These are phyloP conservation scores for Gymnothorax reevesii DNA, from an alignment of 2,797 vertebrate genomes.

Conservation along the genomic window DNA sequence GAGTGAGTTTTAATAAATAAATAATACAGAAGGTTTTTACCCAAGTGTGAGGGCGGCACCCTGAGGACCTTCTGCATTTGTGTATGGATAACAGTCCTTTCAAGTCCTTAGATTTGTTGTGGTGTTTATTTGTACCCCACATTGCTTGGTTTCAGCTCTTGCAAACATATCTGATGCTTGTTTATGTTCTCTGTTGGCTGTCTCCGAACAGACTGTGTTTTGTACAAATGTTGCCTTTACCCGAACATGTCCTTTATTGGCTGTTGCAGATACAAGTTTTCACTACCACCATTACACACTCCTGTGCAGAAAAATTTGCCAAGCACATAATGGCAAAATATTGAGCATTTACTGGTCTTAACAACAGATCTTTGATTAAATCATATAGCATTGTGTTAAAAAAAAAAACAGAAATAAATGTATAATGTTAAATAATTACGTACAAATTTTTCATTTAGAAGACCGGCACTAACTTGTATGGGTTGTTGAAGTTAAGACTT, in stretches of 20 bases:
- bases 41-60: not conserved
- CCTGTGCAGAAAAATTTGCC: too few relatives aligned
- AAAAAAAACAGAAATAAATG: too few relatives aligned
- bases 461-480: too few relatives aligned
- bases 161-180: not conserved
- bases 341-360: too few relatives aligned
- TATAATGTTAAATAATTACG: too few relatives aligned
- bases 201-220: slow-evolving; percentile 2
- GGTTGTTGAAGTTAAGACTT: too few relatives aligned
- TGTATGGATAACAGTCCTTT: slow-evolving; percentile 8
- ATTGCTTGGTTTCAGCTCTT: not conserved
- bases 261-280: too few relatives aligned
- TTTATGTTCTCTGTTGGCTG: not conserved
- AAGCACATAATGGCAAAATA: too few relatives aligned
- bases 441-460: too few relatives aligned
- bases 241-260: not conserved
- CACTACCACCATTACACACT: too few relatives aligned
- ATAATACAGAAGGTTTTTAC: not conserved
- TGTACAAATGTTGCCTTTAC: not conserved
- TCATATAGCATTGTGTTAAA: too few relatives aligned
- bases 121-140: not conserved
- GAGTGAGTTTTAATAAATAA: not conserved
- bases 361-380: too few relatives aligned
- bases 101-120: not conserved
- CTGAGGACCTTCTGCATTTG: not conserved